Conservation (phyloP, 2,888 invertebrate genomes). For the Neoaliturus tenellus region DNA sequence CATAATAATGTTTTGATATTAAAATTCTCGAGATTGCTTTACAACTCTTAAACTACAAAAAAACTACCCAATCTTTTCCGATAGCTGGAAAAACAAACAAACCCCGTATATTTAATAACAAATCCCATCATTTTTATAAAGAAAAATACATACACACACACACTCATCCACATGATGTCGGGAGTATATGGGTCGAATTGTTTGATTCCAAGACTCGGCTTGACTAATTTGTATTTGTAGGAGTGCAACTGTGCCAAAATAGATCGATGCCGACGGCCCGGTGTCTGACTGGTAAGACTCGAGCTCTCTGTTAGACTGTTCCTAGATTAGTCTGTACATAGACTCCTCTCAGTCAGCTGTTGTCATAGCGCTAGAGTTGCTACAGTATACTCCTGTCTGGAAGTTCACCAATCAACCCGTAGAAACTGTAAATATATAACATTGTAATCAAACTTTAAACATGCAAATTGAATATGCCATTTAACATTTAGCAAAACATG, state of each 20-base stretch:
- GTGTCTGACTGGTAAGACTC: constrained; percentile 39
- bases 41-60: too few species aligned
- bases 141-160: too few species aligned
- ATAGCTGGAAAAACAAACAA: too few species aligned
- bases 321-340: constrained; percentile 31
- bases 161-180: too few species aligned
- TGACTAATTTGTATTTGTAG: constrained; percentile 40
- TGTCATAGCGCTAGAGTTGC: constrained; percentile 31
- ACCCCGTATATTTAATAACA: too few species aligned
- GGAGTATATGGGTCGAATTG: too few species aligned
- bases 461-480: too few species aligned
- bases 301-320: not conserved
- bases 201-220: not conserved
- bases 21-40: too few species aligned
- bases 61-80: too few species aligned
- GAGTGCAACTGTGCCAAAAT: constrained; percentile 41
- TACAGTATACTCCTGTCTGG: not conserved
- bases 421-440: not conserved
- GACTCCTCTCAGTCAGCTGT: not conserved
- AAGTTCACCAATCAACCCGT: not conserved
- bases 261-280: constrained; percentile 9
- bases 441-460: not conserved
- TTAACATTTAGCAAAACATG: too few species aligned
- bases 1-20: too few species aligned
- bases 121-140: too few species aligned